Base-by-base conservation (phyloP, 2,888 invertebrate genomes). In the Stenichneumon culpator region DNA sequence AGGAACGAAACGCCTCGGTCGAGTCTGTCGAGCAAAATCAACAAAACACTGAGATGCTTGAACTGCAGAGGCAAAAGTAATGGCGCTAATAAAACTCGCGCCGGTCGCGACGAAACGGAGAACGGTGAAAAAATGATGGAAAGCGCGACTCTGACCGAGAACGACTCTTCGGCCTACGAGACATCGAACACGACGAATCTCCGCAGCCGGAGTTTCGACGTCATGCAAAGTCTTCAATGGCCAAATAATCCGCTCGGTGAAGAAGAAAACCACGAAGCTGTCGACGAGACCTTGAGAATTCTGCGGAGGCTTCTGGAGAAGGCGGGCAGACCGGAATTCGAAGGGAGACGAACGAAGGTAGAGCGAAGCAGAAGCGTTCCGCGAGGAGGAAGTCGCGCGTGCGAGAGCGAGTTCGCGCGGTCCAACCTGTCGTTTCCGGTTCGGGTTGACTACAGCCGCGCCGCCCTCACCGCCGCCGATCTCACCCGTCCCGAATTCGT, bases 401-500 rank as follows among this genome's bases (percentile, higher is more conserved):
- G 32, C 22, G 63, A 70, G 19, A 60, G 39, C 25, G 47, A 79
- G 22, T 0, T 11, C 14, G 50, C 60, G 4, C 54, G 50, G 44
- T 85, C 84, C 54, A 85, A 82, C 57, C 14, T 79, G 9, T 85
- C 79, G 16, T 79, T 79, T 44, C 85, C 85, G 3, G 52, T 82
- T 28, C 57, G 79, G 39, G 79, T 85, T 28, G 82, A 85, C 67
- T 75, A 79, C 74, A 79, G 70, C 60, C 67, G 68, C 39, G 79
- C 85, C 3, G 22, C 32, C 39, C 72, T 82, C 19, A 85, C 82
- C 11, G 82, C 79, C 2, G 79, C 47, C 9, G 88, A 88, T 73
- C 57, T 87, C 16, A 86, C 87, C 6, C 83, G 84, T 19, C 86
- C 87, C 5, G 84, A 89, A 81, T 88, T 88, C 44, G 80, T 88